These are phyloP conservation scores for Crypturellus undulatus DNA, from an alignment of 2,113 vertebrate species.

Conservation along the genomic window DNA sequence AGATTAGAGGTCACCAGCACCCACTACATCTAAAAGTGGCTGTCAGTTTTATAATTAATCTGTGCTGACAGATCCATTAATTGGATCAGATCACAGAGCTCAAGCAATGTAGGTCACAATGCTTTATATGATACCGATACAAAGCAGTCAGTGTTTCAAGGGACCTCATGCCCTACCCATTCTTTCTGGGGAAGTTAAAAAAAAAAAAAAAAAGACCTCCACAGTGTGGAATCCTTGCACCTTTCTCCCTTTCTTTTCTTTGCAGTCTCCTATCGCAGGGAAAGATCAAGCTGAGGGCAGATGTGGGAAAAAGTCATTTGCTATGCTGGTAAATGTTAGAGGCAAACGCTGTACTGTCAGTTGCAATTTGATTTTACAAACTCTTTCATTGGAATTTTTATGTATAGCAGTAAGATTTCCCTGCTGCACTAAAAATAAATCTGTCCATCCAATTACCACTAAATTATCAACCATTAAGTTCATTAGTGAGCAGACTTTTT, in stretches of 20 bases:
- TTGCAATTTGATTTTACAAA: constrained; percentile 69
- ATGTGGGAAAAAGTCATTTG: constrained; percentile 50
- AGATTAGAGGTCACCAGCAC: constrained; percentile 14
- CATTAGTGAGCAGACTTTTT: constrained; percentile 16
- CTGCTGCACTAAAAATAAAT: constrained; percentile 51
- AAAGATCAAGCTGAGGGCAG: constrained; percentile 16
- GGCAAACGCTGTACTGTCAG: constrained; percentile 51
- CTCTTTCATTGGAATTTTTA: constrained; percentile 53
- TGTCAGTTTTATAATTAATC: constrained; percentile 52
- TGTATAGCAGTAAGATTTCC: constrained; percentile 48
- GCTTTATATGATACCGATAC: neutral
- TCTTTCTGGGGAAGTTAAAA: neutral
- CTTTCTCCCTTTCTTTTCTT: neutral
- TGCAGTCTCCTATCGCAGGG: neutral
- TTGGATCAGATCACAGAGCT: constrained; percentile 14
- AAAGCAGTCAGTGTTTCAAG: constrained; percentile 8
- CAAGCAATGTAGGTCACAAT: constrained; percentile 27
- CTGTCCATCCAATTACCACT: constrained; percentile 62
- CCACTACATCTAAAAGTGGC: neutral
- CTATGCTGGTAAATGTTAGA: constrained; percentile 50
- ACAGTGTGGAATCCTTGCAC: neutral
- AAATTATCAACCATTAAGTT: constrained; percentile 61
- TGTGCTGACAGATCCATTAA: constrained; percentile 35
- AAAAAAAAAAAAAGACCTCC: neutral
- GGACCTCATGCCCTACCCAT: neutral